Conservation (phyloP, 2,888 invertebrate genomes). For the Scaptomyza cyrtandrae region DNA sequence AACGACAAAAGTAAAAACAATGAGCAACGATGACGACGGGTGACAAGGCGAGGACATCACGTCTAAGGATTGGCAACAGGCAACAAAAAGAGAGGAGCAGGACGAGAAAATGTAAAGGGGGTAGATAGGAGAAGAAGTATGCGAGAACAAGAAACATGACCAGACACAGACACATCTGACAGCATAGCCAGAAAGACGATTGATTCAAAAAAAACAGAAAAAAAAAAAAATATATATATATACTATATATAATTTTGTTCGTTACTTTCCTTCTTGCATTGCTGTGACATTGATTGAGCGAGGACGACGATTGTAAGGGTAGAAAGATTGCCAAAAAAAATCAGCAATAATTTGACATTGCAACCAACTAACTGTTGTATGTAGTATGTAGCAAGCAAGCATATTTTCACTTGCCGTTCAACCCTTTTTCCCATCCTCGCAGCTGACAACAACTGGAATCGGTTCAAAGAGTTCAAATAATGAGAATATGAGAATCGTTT, state of each 20-base stretch:
- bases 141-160: constrained; percentile 16
- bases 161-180: constrained; percentile 12
- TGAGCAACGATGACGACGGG: neutral
- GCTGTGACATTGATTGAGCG: constrained; percentile 73
- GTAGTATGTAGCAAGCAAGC: too few species aligned
- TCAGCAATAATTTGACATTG: constrained; percentile 18
- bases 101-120: neutral
- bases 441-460: neutral
- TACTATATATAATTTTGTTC: neutral
- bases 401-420: too few species aligned
- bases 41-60: constrained; percentile 34
- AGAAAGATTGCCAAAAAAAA: constrained; percentile 49
- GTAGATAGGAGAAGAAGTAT: neutral
- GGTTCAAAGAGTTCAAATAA: too few species aligned
- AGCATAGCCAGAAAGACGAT: constrained; percentile 11
- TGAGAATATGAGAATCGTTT: too few species aligned
- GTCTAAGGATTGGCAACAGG: constrained; percentile 12
- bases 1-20: constrained; percentile 26
- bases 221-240: too few species aligned
- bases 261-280: constrained; percentile 5
- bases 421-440: neutral
- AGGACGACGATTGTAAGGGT: constrained; percentile 42
- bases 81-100: neutral
- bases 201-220: too few species aligned
- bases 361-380: neutral